A percentile compares a stretch with the other conserved stretches of the same genome.
Conservation (phyloP, 92 coral and sea anemone genomes). For the Epizoanthus scotinus region DNA sequence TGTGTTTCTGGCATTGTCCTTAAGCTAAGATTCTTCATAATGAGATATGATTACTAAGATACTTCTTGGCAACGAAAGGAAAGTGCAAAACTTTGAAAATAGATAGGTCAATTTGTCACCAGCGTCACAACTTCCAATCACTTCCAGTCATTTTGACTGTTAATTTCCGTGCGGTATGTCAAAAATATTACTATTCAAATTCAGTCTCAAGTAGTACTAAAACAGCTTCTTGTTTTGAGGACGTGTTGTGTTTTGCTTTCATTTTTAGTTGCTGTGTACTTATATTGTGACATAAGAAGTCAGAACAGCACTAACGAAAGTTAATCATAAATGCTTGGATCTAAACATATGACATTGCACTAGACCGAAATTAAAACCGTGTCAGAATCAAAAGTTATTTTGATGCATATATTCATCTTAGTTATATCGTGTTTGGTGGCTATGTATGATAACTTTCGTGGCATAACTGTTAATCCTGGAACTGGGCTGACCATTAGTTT, state of each 20-base stretch:
- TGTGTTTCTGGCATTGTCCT: slow-evolving; percentile 51
- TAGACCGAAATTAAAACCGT: background rate
- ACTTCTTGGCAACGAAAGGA: slow-evolving; percentile 38
- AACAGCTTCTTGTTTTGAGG: background rate
- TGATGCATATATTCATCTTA: background rate
- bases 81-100: slow-evolving; percentile 46
- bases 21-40: slow-evolving; percentile 30
- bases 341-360: slow-evolving; percentile 6
- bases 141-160: slow-evolving; percentile 42
- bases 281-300: background rate
- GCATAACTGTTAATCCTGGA: slow-evolving; percentile 23
- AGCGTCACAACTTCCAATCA: slow-evolving; percentile 30
- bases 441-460: slow-evolving; percentile 21
- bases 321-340: too few relatives aligned
- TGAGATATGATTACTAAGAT: slow-evolving; percentile 35
- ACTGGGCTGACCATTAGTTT: slow-evolving; percentile 21
- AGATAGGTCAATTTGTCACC: slow-evolving; percentile 42
- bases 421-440: background rate
- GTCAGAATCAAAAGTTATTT: slow-evolving; percentile 17
- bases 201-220: slow-evolving; percentile 5
- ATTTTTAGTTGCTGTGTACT: background rate
- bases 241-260: background rate
- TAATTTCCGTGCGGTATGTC: slow-evolving; percentile 38
- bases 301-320: background rate
- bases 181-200: slow-evolving; percentile 19